Evolutionary conservation across 2,113 vertebrate genomes (phyloP), one percentile per base, ranked within the genome.

Genomic region (Taxidea taxus): DNA sequence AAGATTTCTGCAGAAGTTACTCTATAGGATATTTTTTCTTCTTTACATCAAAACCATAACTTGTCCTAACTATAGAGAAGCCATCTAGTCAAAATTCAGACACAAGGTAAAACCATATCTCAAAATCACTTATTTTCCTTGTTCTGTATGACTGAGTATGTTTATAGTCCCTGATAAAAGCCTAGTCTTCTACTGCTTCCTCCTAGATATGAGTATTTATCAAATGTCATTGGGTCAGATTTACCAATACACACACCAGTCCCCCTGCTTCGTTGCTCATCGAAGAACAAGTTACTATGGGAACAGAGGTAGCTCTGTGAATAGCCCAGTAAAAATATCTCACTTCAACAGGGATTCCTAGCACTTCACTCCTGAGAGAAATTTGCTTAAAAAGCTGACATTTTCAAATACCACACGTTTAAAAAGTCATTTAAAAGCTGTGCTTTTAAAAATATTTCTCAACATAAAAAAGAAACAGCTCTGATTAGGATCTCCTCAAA

Each of bases 401-500:
- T 80, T 95, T 93, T 80, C n/a, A 80, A 78, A 96, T 92, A 16
- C 6, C 31, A 94, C 90, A 77, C 70, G 60, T 44, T 66, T 85
- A 77, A 93, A 86, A 97, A 89, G 31, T 91, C 8, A 91, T 80
- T 39, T 74, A 58, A 96, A 80, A 75, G 1, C 34, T 78, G 10
- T 58, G 7, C 14, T 96, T 94, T 81, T 6, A 95, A 94, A 94
- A 90, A n/a, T 70, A 83, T n/a, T 94, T 87, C 21, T 94, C 25
- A 90, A 89, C 20, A 10, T 42, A 21, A 49, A 82, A 77, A 95
- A 77, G 37, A 58, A 21, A 5, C 39, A 27, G 0, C 3, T 64
- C 54, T 94, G 27, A 75, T 70, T 90, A 88, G 7, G 25, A 96
- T 83, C 12, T 37, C 54, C 80, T 80, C 6, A 60, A 80, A 70